Base-by-base conservation (phyloP, 2,113 vertebrate species). In the Anolis sagrei region DNA sequence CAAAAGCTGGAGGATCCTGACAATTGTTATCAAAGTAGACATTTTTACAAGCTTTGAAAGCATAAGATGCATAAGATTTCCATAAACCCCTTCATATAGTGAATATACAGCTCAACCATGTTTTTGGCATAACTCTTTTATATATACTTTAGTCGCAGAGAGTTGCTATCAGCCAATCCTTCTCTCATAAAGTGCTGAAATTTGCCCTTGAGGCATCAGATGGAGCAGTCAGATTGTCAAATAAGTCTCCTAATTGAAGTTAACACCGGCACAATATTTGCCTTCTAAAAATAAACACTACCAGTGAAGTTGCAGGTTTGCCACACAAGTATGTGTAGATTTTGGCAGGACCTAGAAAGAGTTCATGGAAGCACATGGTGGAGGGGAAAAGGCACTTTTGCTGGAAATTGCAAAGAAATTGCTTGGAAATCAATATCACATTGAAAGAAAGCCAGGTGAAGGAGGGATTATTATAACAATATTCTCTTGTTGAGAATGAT, bases 141-240 rank as follows among this genome's bases (percentile, higher is more conserved):
- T 93, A 91, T 95, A 95, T 27, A 23, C 95, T 96, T 96, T 95
- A 94, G 95, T 96, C 93, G 93, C 94, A 91, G 81, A 87, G 88
- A 94, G 90, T 86, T 14, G 70, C 88, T 92, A 91, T 92, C 90
- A 91, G 95, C 86, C 92, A 86, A 62, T 84, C 87, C 92, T 92
- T 94, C 91, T 94, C 91, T 93, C 91, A 95, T 94, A 92, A 95
- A 94, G 94, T 94, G 94, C 89, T 94, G 92, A 95, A 96, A 97
- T 95, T 94, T 96, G 96, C 95, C 96, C 94, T 95, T 95, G 95
- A 96, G 96, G 95, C 96, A 96, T 97, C 96, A 96, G 96, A 96
- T 96, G 96, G 95, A 95, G 95, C 92, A 96, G 94, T 96, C 96
- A 95, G 95, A 95, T 95, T 95, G 95, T 96, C 95, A 96, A 95